Evolutionary conservation across 2,888 invertebrate genomes (phyloP), one percentile per base, ranked within the genome.

Genomic region (Tuberolachnus salignus): DNA sequence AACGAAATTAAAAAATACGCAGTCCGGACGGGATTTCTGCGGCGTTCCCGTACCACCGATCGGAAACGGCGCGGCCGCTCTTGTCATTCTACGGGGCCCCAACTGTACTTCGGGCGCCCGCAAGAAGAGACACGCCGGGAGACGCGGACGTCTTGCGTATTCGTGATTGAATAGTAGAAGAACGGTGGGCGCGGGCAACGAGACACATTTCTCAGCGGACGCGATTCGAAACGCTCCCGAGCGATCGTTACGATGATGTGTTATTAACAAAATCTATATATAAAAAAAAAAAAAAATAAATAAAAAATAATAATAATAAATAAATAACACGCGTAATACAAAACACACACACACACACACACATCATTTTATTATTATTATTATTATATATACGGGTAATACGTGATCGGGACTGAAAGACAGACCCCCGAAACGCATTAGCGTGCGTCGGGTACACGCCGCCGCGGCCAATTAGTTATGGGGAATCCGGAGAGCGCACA

Each of bases 401-500:
- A 11, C 14, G 19, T 1, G 57, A 59, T 1, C 10, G 13, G 16
- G 26, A 11, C 10, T 3, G 1, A 1, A 21, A 3, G 6, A 42
- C 46, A 3, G 6, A 42, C 46, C 49, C 55, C 57, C 64, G 67
- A 57, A 75, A 69, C 67, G 42, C 78, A 78, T 78, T 69, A 69
- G 63, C 44, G 46, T 59, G n/a, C n/a, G 49, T 78, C 66, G 34
- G 53, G 26, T 59, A 23, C 16, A 26, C n/a, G 11, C 34, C 34
- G 42, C n/a, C 34, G n/a, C n/a, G 42, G 26, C 67, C 69, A 69
- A 78, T 78, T 78, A 78, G 78, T 78, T 78, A 78, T 51, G 78
- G 78, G 78, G 59, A 59, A 59, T 61, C 69, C 42, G 57, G 10
- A 75, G 73, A 63, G 46, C n/a, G 49, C n/a, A n/a, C n/a, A n/a